phyloP scores from a whole-genome alignment of 2,888 invertebrate genomes.

The Hemistola chrysoprasaria region DNA sequence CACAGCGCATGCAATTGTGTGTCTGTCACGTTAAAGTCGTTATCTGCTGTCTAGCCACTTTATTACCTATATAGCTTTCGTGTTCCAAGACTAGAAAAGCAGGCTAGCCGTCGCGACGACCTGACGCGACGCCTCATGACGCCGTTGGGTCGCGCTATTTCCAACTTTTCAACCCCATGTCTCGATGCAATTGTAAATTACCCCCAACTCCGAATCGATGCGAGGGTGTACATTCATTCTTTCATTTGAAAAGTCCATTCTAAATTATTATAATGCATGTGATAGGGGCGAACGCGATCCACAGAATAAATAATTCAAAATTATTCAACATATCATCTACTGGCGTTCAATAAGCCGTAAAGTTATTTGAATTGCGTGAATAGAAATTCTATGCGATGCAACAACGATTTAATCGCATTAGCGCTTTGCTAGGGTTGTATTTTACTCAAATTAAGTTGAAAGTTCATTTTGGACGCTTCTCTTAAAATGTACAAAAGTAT shows the following conservation, averaged over 20 bases:
- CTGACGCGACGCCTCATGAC: slow-evolving; percentile 36
- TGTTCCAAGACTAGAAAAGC: slow-evolving; percentile 12
- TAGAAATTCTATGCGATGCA: slow-evolving; percentile 60
- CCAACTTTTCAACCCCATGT: slow-evolving; percentile 44
- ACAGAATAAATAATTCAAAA: slow-evolving; percentile 55
- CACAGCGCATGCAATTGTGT: too few species aligned
- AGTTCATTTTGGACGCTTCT: slow-evolving; percentile 2
- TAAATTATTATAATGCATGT: slow-evolving; percentile 48
- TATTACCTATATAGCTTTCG: slow-evolving; percentile 7
- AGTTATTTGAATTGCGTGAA: slow-evolving; percentile 67
- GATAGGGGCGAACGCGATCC: slow-evolving; percentile 43
- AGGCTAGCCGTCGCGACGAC: slow-evolving; percentile 33
- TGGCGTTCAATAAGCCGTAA: slow-evolving; percentile 63
- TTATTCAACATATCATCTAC: slow-evolving; percentile 57
- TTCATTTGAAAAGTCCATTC: slow-evolving; percentile 52
- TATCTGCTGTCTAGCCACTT: slow-evolving; percentile 6
- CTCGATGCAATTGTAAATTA: slow-evolving; percentile 66
- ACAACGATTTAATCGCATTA: slow-evolving; percentile 57
- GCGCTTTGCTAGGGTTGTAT: slow-evolving; percentile 46
- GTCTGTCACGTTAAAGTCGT: slow-evolving; percentile 2
- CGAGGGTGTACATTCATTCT: slow-evolving; percentile 44
- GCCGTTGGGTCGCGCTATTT: slow-evolving; percentile 42
- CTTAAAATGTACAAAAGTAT: slow-evolving; percentile 1
- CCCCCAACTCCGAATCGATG: slow-evolving; percentile 44
- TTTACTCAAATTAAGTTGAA: slow-evolving; percentile 36